Evolutionary conservation across 1,140 invertebrate genomes (phyloP).

Genomic region (Sipha flava): DNA sequence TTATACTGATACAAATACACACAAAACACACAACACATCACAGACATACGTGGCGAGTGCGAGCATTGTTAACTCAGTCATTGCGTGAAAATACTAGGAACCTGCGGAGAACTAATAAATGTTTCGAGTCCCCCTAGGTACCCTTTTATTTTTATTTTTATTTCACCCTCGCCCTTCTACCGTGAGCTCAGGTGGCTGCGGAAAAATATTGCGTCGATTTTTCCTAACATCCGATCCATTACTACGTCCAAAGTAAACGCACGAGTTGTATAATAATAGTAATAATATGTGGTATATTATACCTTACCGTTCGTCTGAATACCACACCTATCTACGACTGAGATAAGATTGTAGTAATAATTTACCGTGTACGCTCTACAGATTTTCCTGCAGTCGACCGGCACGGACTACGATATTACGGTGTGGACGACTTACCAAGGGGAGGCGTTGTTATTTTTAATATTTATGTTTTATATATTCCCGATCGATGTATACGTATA

Average conservation of each 20-base stretch:
- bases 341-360: neutral
- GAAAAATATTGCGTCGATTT: neutral
- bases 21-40: neutral
- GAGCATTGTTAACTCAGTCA: neutral
- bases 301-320: neutral
- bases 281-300: too few species aligned
- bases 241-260: neutral
- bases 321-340: neutral
- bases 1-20: neutral
- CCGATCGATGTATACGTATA: neutral
- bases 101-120: conserved; percentile 2
- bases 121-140: neutral
- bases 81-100: neutral
- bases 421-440: neutral
- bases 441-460: conserved; percentile 20
- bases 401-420: neutral
- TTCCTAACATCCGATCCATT: neutral
- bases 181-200: neutral
- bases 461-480: conserved; percentile 26
- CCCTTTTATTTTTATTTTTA: neutral
- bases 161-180: neutral
- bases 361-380: neutral
- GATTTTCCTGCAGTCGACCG: neutral
- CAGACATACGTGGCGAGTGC: too few species aligned
- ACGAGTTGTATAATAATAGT: too few species aligned